Percentiles rank a stretch among this genome's conserved stretches.
phyloP scores from a whole-genome alignment of 2,113 vertebrate species.

The Fregata magnificens region DNA sequence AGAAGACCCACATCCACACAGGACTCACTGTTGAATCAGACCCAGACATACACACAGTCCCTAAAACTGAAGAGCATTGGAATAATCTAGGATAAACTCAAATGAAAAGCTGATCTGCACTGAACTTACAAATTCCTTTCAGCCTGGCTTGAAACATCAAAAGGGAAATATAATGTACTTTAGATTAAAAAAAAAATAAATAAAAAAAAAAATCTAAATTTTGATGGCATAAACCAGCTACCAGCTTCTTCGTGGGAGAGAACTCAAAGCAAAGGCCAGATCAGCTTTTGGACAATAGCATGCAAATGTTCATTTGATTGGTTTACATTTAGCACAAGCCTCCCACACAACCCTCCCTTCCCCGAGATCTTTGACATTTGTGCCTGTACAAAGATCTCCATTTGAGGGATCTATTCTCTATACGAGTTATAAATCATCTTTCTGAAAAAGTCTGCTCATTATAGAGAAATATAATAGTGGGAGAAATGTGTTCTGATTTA shows the following conservation, averaged over 20 bases:
- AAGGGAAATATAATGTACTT: background rate
- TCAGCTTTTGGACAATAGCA: background rate
- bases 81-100: background rate
- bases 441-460: background rate
- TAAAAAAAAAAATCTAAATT: background rate
- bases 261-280: background rate
- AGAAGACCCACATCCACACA: background rate
- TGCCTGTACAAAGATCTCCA: background rate
- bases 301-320: background rate
- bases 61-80: background rate
- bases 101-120: background rate
- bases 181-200: background rate
- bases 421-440: accelerated
- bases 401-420: background rate
- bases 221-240: background rate
- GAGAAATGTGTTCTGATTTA: background rate
- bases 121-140: background rate
- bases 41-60: background rate
- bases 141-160: background rate
- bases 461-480: background rate
- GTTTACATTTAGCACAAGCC: background rate
- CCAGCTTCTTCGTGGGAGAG: background rate
- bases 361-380: background rate
- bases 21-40: background rate
- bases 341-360: background rate